These are phyloP conservation scores for Tigriopus californicus DNA, from an alignment of 2,888 invertebrate genomes.

Conservation along the genomic window DNA sequence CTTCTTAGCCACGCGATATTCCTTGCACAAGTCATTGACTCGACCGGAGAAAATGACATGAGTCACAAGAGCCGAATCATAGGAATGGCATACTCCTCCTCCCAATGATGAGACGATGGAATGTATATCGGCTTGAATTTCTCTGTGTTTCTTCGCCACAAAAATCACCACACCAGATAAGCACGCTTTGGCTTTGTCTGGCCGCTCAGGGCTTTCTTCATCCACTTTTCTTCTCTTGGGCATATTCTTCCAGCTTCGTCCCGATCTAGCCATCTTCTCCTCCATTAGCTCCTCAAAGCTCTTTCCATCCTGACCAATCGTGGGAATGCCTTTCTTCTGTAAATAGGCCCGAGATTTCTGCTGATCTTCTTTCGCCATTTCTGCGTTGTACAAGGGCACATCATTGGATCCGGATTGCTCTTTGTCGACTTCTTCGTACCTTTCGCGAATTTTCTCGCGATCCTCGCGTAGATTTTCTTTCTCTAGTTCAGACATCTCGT, in stretches of 20 bases:
- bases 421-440: not conserved
- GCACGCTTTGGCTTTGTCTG: conserved; percentile 21
- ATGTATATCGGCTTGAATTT: conserved; percentile 26
- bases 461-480: not conserved
- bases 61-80: conserved; percentile 26
- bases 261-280: conserved; percentile 24
- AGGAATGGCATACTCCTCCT: conserved; percentile 28
- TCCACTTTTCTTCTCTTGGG: conserved; percentile 28
- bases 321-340: not conserved
- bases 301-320: conserved; percentile 19
- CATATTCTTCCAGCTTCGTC: conserved; percentile 22
- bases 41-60: conserved; percentile 29
- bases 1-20: conserved; percentile 27
- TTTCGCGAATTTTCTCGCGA: not conserved
- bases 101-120: conserved; percentile 26
- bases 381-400: not conserved
- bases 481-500: not conserved
- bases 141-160: conserved; percentile 27
- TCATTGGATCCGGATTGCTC: no score
- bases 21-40: conserved; percentile 27
- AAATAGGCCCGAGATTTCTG: conserved; percentile 5
- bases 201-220: conserved; percentile 30
- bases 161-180: conserved; percentile 27
- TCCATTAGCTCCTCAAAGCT: conserved; percentile 35
- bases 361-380: not conserved